Evolutionary conservation across 2,113 vertebrate species (phyloP), one percentile per base, ranked within the genome.

Genomic region (Actenoides lindsayi): DNA sequence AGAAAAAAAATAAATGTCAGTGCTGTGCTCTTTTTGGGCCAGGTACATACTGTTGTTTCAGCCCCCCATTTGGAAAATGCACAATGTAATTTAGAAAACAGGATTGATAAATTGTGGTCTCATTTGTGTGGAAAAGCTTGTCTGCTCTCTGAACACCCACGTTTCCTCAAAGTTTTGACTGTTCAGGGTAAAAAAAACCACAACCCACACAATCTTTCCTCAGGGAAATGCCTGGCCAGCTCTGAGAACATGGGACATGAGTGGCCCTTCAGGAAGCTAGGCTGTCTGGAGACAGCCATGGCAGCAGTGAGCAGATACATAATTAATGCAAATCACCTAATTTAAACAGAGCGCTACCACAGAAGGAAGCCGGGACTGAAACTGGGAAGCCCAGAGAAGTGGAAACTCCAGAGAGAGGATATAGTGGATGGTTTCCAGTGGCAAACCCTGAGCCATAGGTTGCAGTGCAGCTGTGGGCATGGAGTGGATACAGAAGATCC

Each of bases 101-200:
- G 50, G 50, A 27, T 33, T 87, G 27, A 35, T 56, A 21, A 68
- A 57, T 59, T 84, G 14, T 21, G 25, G 39, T 24, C 63, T 84
- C 20, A 13, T 44, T 56, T 65, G 13, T 51, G 21, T 75, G 23
- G n/a, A 50, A 83, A 68, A 64, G 31, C 42, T 79, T 91, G 59
- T 51, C 33, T 79, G 44, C 19, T 53, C 16, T 9, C 33, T 80
- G 28, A 31, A 59, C 50, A 51, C 37, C 21, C 14, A 73, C 27
- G 18, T 65, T 53, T 57, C 37, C 51, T 65, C n/a, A 63, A 41
- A 85, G 42, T 46, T 39, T 48, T 59, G 51, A 14, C 9, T 71
- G 33, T 30, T 63, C 1, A 2, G 19, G 20, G 1, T 9, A 9
- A 1, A 18, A 37, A 35, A 23, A 44, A 27, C 19, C 41, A 41